phyloP scores from a whole-genome alignment of 2,888 invertebrate genomes.

The Eledona agricola region DNA sequence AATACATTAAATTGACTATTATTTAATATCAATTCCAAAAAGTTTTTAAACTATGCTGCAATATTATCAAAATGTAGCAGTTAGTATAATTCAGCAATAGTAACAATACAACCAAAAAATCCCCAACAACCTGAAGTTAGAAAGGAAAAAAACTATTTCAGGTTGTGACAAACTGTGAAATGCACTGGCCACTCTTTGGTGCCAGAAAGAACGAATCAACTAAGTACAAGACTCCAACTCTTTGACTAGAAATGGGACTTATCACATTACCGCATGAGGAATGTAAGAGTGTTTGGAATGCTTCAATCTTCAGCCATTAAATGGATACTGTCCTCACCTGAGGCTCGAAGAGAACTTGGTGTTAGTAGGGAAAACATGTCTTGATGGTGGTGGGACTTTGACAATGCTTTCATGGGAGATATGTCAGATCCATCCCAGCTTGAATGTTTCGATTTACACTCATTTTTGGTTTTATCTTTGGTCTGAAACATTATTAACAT shows the following conservation, averaged over 20 bases:
- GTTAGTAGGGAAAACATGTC: slow-evolving; percentile 66
- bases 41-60: too few relatives aligned
- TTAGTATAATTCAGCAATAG: too few relatives aligned
- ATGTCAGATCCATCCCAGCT: slow-evolving; percentile 57
- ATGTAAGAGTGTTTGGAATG: slow-evolving; percentile 36
- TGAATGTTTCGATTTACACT: slow-evolving; percentile 56
- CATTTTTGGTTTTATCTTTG: slow-evolving; percentile 50
- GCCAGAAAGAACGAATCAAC: slow-evolving; percentile 6
- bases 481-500: too few relatives aligned
- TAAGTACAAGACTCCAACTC: slow-evolving; percentile 30
- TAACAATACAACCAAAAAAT: too few relatives aligned
- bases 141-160: not conserved
- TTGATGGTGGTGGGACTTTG: slow-evolving; percentile 60
- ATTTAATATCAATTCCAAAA: too few relatives aligned
- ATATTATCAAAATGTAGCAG: too few relatives aligned
- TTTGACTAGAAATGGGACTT: slow-evolving; percentile 35
- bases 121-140: too few relatives aligned
- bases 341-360: slow-evolving; percentile 64
- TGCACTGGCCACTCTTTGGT: slow-evolving; percentile 28
- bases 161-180: not conserved
- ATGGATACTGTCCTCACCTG: slow-evolving; percentile 67
- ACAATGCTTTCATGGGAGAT: slow-evolving; percentile 52
- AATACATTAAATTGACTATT: too few relatives aligned
- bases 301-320: slow-evolving; percentile 62
- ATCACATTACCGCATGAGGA: slow-evolving; percentile 39